These are phyloP conservation scores for Galeopsomyia nigrocyanea DNA, from an alignment of 2,888 invertebrate genomes.

Conservation along the genomic window DNA sequence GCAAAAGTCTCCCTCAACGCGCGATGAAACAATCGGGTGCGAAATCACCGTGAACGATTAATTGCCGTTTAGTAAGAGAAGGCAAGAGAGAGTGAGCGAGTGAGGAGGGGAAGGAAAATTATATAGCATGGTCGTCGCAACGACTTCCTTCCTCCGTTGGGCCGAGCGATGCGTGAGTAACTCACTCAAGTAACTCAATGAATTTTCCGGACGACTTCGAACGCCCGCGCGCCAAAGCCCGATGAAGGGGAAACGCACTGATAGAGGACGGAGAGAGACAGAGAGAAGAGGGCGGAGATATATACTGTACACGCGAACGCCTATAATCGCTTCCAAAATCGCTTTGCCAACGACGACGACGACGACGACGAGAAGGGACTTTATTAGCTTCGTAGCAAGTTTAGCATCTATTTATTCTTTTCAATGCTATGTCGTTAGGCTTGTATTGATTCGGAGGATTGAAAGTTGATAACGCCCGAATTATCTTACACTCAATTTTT, in stretches of 20 bases:
- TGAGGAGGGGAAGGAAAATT: conserved; percentile 42
- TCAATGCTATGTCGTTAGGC: no score
- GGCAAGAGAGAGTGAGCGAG: no score
- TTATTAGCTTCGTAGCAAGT: no score
- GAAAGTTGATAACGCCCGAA: no score
- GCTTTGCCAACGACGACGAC: no score
- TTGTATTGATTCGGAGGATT: no score
- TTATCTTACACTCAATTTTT: no score
- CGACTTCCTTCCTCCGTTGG: conserved; percentile 58
- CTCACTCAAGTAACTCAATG: conserved; percentile 64
- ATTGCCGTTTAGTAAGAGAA: conserved; percentile 26
- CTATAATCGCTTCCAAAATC: conserved; percentile 18
- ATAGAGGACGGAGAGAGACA: conserved; percentile 1
- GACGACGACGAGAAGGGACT: no score
- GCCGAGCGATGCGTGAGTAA: conserved; percentile 61
- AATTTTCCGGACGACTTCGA: conserved; percentile 60
- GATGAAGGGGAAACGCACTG: conserved; percentile 4
- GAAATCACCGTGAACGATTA: conserved; percentile 47
- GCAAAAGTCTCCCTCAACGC: neutral
- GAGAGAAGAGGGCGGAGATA: neutral
- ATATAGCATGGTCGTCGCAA: conserved; percentile 47
- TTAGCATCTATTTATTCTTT: no score
- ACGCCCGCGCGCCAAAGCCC: conserved; percentile 26
- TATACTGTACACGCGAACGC: neutral
- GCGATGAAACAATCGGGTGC: conserved; percentile 29